Conservation (phyloP, 2,888 invertebrate species). For the Caenorhabditis wallacei region DNA sequence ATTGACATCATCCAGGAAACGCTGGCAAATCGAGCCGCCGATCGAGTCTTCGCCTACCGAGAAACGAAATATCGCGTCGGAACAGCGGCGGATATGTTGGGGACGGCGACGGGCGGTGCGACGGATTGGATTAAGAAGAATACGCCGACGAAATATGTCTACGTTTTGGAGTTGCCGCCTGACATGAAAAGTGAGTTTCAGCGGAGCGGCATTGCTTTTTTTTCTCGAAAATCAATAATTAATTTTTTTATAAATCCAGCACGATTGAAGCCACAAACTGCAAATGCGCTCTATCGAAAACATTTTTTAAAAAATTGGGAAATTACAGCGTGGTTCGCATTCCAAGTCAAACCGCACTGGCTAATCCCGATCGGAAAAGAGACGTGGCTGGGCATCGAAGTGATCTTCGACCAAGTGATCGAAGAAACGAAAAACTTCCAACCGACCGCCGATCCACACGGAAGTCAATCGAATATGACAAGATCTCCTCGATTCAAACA, state of each 20-base stretch:
- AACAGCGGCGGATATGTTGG: conserved; percentile 81
- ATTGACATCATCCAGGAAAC: conserved; percentile 67
- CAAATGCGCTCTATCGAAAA: background rate
- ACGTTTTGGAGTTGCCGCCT: conserved; percentile 82
- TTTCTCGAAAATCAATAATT: too few relatives aligned
- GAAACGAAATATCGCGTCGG: conserved; percentile 79
- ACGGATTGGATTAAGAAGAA: conserved; percentile 83
- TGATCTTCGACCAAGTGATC: conserved; percentile 76
- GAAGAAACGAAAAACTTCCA: conserved; percentile 69
- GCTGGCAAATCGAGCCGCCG: conserved; percentile 73
- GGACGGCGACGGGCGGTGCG: conserved; percentile 82
- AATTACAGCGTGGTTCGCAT: conserved; percentile 82
- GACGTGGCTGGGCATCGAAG: conserved; percentile 76
- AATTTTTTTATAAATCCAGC: too few relatives aligned
- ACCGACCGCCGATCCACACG: conserved; percentile 47
- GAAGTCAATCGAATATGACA: background rate
- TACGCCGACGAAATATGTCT: conserved; percentile 82
- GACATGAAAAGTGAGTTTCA: conserved; percentile 77
- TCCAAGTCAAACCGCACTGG: conserved; percentile 82
- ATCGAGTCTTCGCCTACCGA: conserved; percentile 70
- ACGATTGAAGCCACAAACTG: too few relatives aligned
- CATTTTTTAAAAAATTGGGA: too few relatives aligned
- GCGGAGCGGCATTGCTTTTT: too few relatives aligned
- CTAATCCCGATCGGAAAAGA: conserved; percentile 78
- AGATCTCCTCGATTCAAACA: conserved; percentile 66